Evolutionary conservation across 2,113 vertebrate species (phyloP), one percentile per base, ranked within the genome.

Genomic region (Athene noctua): DNA sequence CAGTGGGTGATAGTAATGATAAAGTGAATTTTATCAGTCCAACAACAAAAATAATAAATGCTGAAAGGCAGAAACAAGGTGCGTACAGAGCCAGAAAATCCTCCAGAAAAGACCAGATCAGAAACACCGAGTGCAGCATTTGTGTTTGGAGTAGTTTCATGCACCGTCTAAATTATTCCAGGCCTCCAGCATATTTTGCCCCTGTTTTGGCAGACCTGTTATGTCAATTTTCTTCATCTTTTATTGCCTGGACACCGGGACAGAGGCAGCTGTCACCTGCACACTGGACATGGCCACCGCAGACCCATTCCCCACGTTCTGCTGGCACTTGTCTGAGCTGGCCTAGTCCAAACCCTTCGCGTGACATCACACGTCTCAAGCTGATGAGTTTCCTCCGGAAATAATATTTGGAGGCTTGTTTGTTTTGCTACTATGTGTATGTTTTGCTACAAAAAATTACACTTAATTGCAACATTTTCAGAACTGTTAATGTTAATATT

Each of bases 401-500:
- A 82, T 20, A 5, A 21, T 27, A 7, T 47, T 82, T 1, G 22
- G 61, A 49, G 38, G 13, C 27, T 95, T 96, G 94, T 95, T 97
- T 97, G 47, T 92, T 97, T 97, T 95, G 89, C 55, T 92, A 17
- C 59, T 92, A 66, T 34, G 79, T 67, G 88, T 90, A 65, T 95
- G 87, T 93, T 97, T 97, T 91, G 84, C 74, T 78, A 67, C 81
- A 90, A 96, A 89, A 40, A 40, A 40, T 38, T 38, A 38, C 38
- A 36, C 44, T 95, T 97, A 96, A 97, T 96, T 94, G 92, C 38
- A 88, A 87, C 93, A 93, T 80, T 93, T 97, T 94, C 94, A 88
- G 81, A 86, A 80, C 71, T 10, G 55, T 34, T 96, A 91, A 91
- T 38, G 80, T 89, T 94, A 94, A 95, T 95, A 97, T 97, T 95